phyloP scores from a whole-genome alignment of 30 jellyfish, hydroid and myxozoan species.

The Sanderia malayensis region DNA sequence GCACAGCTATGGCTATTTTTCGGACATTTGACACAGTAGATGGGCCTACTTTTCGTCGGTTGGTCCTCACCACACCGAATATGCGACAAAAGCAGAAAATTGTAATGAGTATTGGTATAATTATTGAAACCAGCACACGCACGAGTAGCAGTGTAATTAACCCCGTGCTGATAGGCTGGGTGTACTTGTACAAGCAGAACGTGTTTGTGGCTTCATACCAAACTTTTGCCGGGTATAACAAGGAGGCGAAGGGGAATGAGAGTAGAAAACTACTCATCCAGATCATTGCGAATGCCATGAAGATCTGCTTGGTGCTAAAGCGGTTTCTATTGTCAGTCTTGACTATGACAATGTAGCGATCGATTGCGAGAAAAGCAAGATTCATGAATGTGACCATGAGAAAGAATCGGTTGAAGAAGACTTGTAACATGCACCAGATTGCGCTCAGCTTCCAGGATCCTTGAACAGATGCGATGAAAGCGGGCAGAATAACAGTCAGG shows the following conservation, averaged over 20 bases:
- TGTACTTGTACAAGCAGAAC: slow-evolving; percentile 25
- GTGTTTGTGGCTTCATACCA: slow-evolving; percentile 48
- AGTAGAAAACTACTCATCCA: slow-evolving; percentile 25
- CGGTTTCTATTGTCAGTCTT: slow-evolving; percentile 38
- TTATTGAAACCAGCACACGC: slow-evolving; percentile 4
- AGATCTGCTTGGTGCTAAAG: slow-evolving; percentile 8
- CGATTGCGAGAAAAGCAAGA: slow-evolving; percentile 42
- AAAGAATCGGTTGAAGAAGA: slow-evolving; percentile 24
- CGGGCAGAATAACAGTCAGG: slow-evolving; percentile 29
- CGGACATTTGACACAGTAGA: slow-evolving; percentile 67
- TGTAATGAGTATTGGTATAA: slow-evolving; percentile 41
- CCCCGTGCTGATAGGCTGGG: neutral
- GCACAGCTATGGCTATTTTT: slow-evolving; percentile 65
- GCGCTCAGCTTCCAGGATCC: slow-evolving; percentile 35
- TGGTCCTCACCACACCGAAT: slow-evolving; percentile 37
- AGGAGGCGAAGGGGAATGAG: slow-evolving; percentile 57
- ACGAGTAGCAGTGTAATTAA: neutral
- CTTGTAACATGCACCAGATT: slow-evolving; percentile 41
- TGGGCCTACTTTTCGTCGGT: slow-evolving; percentile 75
- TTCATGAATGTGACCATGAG: slow-evolving; percentile 23
- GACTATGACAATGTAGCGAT: slow-evolving; percentile 56
- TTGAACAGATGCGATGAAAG: slow-evolving; percentile 12
- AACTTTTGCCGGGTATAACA: slow-evolving; percentile 10
- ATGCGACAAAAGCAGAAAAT: slow-evolving; percentile 47
- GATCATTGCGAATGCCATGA: slow-evolving; percentile 7